Percentiles rank a stretch among this genome's conserved stretches.
Conservation (phyloP, 2,797 vertebrate species). For the Nannoperca australis region DNA sequence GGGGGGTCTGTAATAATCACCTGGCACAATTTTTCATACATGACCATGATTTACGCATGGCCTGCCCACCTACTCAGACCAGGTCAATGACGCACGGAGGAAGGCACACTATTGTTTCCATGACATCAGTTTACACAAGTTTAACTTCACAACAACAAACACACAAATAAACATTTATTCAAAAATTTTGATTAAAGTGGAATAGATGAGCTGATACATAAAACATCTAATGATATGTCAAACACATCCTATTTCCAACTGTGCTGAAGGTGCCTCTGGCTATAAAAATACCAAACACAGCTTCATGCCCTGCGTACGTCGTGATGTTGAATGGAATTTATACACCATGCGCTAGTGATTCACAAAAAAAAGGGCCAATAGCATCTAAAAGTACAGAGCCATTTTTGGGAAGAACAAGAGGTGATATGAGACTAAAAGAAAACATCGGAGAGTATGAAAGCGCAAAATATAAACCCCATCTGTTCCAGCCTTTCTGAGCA, state of each 20-base stretch:
- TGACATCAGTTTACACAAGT: conserved; percentile 8
- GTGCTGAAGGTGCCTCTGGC: conserved; percentile 17
- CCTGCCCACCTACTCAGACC: conserved; percentile 31
- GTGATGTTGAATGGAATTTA: conserved; percentile 28
- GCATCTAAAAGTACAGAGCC: background rate
- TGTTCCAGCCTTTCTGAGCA: conserved; percentile 26
- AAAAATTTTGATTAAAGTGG: background rate
- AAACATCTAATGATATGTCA: conserved; percentile 11
- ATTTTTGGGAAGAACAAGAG: conserved; percentile 9
- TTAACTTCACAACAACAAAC: background rate
- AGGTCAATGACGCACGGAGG: conserved; percentile 15
- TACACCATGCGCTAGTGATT: background rate
- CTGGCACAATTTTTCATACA: conserved; percentile 60
- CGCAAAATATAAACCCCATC: conserved; percentile 45
- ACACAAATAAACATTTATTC: background rate
- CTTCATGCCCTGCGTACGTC: conserved; percentile 6
- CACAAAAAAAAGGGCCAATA: conserved; percentile 3
- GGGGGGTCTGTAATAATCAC: conserved; percentile 59
- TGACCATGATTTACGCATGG: conserved; percentile 35
- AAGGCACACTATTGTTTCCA: background rate
- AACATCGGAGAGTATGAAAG: conserved; percentile 18
- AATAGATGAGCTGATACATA: background rate
- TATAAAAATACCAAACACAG: conserved; percentile 30
- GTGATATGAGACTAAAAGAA: conserved; percentile 24
- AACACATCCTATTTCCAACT: conserved; percentile 21